Percentiles rank a stretch among this genome's conserved stretches.
Conservation (phyloP, 2,888 invertebrate species). For the Shargacucullia verbasci region DNA sequence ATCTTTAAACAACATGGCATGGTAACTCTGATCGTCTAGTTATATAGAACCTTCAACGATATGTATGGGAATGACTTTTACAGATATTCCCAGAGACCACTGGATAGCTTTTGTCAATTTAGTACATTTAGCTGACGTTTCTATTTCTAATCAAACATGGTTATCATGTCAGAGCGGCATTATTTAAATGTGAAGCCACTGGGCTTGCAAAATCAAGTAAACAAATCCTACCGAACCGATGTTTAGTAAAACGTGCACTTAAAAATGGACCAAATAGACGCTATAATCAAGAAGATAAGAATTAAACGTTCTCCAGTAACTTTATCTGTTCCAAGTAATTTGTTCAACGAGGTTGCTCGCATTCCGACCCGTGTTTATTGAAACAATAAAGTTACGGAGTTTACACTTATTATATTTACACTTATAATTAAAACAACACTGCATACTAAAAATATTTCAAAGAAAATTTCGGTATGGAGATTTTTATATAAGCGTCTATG, state of each 20-base stretch:
- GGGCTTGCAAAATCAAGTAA: no score
- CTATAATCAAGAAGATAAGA: conserved; percentile 18
- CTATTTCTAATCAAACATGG: no score
- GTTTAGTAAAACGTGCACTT: not conserved
- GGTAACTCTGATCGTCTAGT: no score
- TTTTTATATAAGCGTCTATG: not conserved
- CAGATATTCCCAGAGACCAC: no score
- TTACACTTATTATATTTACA: conserved; percentile 45
- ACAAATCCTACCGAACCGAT: not conserved
- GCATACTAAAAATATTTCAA: conserved; percentile 29
- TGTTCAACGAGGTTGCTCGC: conserved; percentile 46
- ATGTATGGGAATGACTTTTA: no score
- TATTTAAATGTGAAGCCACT: no score
- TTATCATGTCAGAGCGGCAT: no score
- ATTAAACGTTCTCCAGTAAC: conserved; percentile 36
- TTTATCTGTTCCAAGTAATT: conserved; percentile 52
- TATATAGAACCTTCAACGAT: no score
- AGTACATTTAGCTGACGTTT: no score
- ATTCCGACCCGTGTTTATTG: conserved; percentile 51
- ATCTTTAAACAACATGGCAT: no score
- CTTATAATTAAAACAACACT: conserved; percentile 49
- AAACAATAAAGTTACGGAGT: conserved; percentile 49
- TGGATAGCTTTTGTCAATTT: no score
- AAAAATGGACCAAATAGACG: no score
- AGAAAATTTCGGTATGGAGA: conserved; percentile 14